These are phyloP conservation scores for Gasteruption jaculator DNA, from an alignment of 2,888 invertebrate species.

Conservation along the genomic window DNA sequence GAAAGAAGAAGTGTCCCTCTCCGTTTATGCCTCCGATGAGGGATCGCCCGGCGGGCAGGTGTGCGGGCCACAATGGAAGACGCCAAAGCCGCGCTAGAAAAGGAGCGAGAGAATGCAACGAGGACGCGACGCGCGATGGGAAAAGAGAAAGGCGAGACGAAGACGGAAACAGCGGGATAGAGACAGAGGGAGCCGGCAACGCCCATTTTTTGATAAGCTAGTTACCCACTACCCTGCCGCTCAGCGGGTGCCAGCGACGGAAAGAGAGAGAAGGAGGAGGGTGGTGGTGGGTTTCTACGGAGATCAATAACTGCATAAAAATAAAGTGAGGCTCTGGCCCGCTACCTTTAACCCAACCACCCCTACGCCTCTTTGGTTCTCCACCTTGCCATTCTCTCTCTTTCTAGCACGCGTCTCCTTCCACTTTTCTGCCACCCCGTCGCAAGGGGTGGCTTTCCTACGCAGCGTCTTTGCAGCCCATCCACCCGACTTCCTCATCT, in stretches of 20 bases:
- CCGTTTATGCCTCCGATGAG: slow-evolving; percentile 26
- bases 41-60: slow-evolving; percentile 38
- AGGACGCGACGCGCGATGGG: slow-evolving; percentile 7
- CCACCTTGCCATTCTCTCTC: slow-evolving; percentile 26
- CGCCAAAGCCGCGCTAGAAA: slow-evolving; percentile 21
- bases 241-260: slow-evolving; percentile 25
- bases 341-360: slow-evolving; percentile 46
- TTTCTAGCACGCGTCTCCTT: slow-evolving; percentile 20
- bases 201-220: slow-evolving; percentile 54
- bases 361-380: slow-evolving; percentile 27
- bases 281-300: slow-evolving; percentile 38
- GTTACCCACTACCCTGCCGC: slow-evolving; percentile 46
- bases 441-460: slow-evolving; percentile 18
- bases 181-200: slow-evolving; percentile 47
- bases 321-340: slow-evolving; percentile 51
- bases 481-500: slow-evolving; percentile 13
- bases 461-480: slow-evolving; percentile 19
- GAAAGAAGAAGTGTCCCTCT: slow-evolving; percentile 7
- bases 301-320: slow-evolving; percentile 53
- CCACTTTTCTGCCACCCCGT: slow-evolving; percentile 17
- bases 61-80: slow-evolving; percentile 43
- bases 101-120: slow-evolving; percentile 7
- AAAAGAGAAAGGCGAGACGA: slow-evolving; percentile 16
- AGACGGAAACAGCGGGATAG: slow-evolving; percentile 24
- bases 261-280: slow-evolving; percentile 17